These are phyloP conservation scores for Rhizomys pruinosus DNA, from an alignment of 2,113 vertebrate species.

Conservation along the genomic window DNA sequence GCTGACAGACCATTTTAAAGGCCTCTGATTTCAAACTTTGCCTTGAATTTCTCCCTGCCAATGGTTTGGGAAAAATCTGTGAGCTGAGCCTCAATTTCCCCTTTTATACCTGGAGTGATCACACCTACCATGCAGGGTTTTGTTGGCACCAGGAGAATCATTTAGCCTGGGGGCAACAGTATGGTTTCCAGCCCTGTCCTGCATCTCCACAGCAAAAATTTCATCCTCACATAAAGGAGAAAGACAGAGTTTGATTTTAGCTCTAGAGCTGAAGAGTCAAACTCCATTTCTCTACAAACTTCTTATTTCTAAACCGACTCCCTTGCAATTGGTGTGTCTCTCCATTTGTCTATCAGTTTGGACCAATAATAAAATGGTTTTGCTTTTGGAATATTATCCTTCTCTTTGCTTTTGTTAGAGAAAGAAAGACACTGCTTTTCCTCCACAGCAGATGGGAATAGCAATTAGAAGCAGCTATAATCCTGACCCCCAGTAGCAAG, in stretches of 20 bases:
- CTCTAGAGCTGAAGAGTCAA: neutral
- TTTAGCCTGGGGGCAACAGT: too few species aligned
- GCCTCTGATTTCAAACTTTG: conserved; percentile 9
- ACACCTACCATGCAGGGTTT: neutral
- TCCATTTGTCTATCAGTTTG: neutral
- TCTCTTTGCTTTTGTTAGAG: conserved; percentile 33
- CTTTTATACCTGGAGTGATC: neutral
- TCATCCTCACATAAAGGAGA: neutral
- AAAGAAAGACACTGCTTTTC: conserved; percentile 45
- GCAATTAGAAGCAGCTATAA: conserved; percentile 32
- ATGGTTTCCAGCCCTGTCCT: neutral
- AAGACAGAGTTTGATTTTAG: neutral
- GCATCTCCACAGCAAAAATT: neutral
- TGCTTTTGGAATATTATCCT: neutral
- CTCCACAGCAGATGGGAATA: conserved; percentile 12
- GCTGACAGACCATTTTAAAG: neutral
- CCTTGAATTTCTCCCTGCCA: neutral
- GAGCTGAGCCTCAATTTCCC: neutral
- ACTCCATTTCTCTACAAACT: neutral
- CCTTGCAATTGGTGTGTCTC: neutral
- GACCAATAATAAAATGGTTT: neutral
- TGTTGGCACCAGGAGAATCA: neutral
- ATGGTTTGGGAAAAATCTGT: neutral
- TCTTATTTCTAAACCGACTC: neutral
- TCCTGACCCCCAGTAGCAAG: conserved; percentile 11